Conservation (phyloP, 1,140 invertebrate species). For the Coelopa frigida region DNA sequence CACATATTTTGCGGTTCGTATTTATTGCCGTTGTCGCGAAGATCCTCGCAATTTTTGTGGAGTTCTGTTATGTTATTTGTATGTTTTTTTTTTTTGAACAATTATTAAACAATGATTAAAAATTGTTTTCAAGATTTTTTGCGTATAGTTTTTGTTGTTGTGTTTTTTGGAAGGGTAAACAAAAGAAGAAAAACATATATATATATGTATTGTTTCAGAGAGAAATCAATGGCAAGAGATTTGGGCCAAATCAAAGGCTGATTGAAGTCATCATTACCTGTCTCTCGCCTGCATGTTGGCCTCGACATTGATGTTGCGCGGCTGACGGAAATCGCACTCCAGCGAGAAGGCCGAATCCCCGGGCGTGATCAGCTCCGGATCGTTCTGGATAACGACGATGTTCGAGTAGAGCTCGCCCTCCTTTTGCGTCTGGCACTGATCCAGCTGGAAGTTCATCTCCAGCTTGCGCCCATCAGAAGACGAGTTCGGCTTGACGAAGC, state of each 20-base stretch:
- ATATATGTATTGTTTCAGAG: slow-evolving; percentile 6
- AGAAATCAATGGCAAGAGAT: slow-evolving; percentile 1
- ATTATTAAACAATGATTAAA: not conserved
- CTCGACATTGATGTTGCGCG: slow-evolving; percentile 47
- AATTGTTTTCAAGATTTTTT: not conserved
- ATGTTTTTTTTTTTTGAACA: slow-evolving; percentile 8
- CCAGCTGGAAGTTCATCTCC: slow-evolving; percentile 50
- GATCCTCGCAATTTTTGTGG: slow-evolving; percentile 44
- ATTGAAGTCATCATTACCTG: slow-evolving; percentile 29
- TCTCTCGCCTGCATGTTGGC: slow-evolving; percentile 46
- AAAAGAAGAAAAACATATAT: slow-evolving; percentile 4
- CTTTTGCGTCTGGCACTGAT: slow-evolving; percentile 52
- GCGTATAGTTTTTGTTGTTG: too few relatives aligned
- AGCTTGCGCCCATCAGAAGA: slow-evolving; percentile 42
- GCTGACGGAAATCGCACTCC: slow-evolving; percentile 53
- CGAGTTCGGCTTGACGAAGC: slow-evolving; percentile 48
- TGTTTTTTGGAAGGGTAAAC: too few relatives aligned
- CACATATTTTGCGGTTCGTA: slow-evolving; percentile 21
- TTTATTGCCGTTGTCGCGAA: slow-evolving; percentile 37
- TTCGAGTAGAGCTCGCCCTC: slow-evolving; percentile 51
- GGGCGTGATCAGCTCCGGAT: slow-evolving; percentile 56
- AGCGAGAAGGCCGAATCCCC: slow-evolving; percentile 56
- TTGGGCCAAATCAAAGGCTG: slow-evolving; percentile 9
- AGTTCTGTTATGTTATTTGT: slow-evolving; percentile 36
- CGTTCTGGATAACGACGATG: slow-evolving; percentile 54